These are phyloP conservation scores for Drosophila bipectinata DNA, from an alignment of 1,140 invertebrate genomes.

Conservation along the genomic window DNA sequence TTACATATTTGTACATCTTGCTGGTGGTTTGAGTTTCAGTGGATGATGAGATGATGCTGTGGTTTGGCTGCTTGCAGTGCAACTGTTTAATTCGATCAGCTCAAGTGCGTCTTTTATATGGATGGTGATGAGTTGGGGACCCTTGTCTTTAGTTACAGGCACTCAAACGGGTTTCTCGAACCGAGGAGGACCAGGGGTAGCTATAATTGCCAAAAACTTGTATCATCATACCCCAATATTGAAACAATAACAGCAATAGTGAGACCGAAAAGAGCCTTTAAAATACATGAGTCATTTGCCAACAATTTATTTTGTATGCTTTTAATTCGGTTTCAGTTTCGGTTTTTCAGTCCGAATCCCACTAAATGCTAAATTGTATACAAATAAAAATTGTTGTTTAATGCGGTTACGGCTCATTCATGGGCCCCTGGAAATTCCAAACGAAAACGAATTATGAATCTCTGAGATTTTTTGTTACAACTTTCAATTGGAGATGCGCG, in stretches of 20 bases:
- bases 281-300: conserved; percentile 79
- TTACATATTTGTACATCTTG: conserved; percentile 80
- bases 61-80: conserved; percentile 58
- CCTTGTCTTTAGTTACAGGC: conserved; percentile 24
- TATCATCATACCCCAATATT: conserved; percentile 70
- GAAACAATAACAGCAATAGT: conserved; percentile 58
- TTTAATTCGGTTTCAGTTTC: conserved; percentile 67
- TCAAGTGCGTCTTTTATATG: conserved; percentile 73
- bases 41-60: conserved; percentile 33
- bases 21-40: conserved; percentile 3
- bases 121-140: conserved; percentile 18
- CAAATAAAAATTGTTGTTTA: conserved; percentile 47
- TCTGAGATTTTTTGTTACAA: conserved; percentile 38
- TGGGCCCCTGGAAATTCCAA: conserved; percentile 37
- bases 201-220: conserved; percentile 69
- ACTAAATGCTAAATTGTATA: conserved; percentile 55
- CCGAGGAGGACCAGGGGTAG: conserved; percentile 47
- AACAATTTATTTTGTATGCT: conserved; percentile 71
- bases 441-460: conserved; percentile 1
- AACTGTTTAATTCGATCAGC: conserved; percentile 70
- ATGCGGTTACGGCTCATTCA: conserved; percentile 49
- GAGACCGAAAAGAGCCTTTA: conserved; percentile 48
- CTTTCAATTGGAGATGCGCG: conserved; percentile 62
- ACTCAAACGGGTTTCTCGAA: conserved; percentile 60
- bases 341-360: conserved; percentile 33